These are phyloP conservation scores for Catostomus latipinnis DNA, from an alignment of 2,797 vertebrate genomes.

Conservation along the genomic window DNA sequence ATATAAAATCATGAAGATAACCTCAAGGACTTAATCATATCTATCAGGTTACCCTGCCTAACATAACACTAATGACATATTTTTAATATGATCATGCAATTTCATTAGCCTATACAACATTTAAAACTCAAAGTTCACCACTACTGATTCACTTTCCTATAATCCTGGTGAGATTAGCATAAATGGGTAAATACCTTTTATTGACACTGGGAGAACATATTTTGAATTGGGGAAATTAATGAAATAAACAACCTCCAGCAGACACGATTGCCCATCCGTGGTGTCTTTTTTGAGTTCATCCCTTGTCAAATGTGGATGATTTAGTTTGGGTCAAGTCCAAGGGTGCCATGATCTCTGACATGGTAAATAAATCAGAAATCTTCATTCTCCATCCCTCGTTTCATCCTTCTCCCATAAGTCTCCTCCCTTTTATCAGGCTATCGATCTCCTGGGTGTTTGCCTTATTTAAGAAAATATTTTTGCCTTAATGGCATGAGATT, in stretches of 20 bases:
- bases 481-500: constrained; percentile 37
- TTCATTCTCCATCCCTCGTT: not conserved
- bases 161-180: constrained; percentile 11
- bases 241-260: not conserved
- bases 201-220: constrained; percentile 3
- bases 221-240: not conserved
- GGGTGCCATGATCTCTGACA: constrained; percentile 47
- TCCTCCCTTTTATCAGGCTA: constrained; percentile 18
- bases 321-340: constrained; percentile 58
- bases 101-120: no score
- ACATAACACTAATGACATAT: constrained; percentile 10
- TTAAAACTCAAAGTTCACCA: not conserved
- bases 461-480: constrained; percentile 56
- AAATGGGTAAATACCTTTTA: constrained; percentile 38
- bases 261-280: not conserved
- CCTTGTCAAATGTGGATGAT: constrained; percentile 48
- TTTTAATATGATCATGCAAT: not conserved
- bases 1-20: not conserved
- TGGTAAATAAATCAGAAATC: constrained; percentile 55
- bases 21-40: not conserved
- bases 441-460: constrained; percentile 39
- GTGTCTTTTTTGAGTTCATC: constrained; percentile 38
- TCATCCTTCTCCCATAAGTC: not conserved
- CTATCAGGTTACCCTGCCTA: not conserved
- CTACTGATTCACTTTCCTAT: constrained; percentile 7